A percentile compares a stretch with the other conserved stretches of the same genome.
Conservation (phyloP, 1,140 invertebrate genomes). For the Drosophila pallidifrons region DNA sequence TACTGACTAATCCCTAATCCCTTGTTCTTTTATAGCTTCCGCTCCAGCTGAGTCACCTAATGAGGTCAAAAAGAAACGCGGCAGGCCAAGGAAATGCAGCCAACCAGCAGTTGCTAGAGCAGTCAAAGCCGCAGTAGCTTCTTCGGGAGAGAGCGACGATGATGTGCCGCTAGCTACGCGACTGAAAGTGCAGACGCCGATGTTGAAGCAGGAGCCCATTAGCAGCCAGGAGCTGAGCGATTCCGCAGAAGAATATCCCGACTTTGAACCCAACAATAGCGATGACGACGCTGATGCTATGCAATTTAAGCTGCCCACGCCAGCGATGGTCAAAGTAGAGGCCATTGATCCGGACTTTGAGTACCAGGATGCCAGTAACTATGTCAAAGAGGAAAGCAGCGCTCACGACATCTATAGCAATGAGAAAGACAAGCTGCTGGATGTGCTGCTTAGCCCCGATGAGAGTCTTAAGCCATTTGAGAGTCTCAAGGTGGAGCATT, state of each 20-base stretch:
- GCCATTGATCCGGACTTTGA: slow-evolving; percentile 68
- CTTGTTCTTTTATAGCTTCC: slow-evolving; percentile 24
- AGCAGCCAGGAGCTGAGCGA: slow-evolving; percentile 59
- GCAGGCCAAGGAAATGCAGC: slow-evolving; percentile 42
- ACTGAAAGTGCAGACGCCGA: slow-evolving; percentile 51
- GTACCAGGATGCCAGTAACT: slow-evolving; percentile 70
- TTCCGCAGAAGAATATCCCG: slow-evolving; percentile 73
- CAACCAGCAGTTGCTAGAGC: background rate
- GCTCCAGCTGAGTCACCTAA: background rate
- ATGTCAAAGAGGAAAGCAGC: slow-evolving; percentile 66
- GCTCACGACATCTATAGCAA: slow-evolving; percentile 66
- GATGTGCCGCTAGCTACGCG: slow-evolving; percentile 68
- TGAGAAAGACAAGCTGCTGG: slow-evolving; percentile 76
- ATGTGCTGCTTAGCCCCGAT: slow-evolving; percentile 63
- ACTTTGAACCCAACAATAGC: slow-evolving; percentile 70
- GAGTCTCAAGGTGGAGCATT: slow-evolving; percentile 69
- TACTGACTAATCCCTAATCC: background rate
- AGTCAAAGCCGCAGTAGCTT: background rate
- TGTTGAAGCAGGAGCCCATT: slow-evolving; percentile 60
- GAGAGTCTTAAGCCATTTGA: slow-evolving; percentile 67
- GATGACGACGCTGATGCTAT: slow-evolving; percentile 57
- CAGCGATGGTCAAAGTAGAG: slow-evolving; percentile 68
- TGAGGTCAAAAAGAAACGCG: slow-evolving; percentile 32
- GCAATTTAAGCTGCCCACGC: slow-evolving; percentile 60
- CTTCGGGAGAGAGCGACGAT: slow-evolving; percentile 60